These are phyloP conservation scores for Phengaris alcon DNA, from an alignment of 2,888 invertebrate genomes.

Conservation along the genomic window DNA sequence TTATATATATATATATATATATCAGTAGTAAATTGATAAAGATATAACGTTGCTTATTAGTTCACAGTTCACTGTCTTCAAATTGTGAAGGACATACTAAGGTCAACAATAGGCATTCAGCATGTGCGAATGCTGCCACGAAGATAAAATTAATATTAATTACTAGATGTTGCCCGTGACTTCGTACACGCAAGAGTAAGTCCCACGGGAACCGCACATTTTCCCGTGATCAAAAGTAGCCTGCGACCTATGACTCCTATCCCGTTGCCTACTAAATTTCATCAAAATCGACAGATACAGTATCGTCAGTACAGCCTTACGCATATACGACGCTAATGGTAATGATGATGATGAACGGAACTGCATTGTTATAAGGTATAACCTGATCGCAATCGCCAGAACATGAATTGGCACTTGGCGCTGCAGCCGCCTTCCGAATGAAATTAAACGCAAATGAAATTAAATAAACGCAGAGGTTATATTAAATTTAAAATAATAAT, in stretches of 20 bases:
- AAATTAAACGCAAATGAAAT: neutral
- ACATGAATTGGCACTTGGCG: neutral
- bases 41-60: neutral
- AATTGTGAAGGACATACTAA: neutral
- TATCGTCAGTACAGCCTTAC: too few species aligned
- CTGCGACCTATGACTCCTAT: too few species aligned
- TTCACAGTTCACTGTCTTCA: neutral
- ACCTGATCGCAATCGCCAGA: neutral
- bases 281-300: too few species aligned
- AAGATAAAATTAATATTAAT: too few species aligned
- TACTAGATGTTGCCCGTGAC: too few species aligned
- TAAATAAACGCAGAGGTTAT: neutral
- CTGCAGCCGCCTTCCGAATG: neutral
- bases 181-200: too few species aligned
- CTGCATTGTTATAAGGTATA: neutral
- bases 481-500: neutral
- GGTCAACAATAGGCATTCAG: neutral
- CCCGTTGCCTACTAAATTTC: too few species aligned
- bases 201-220: too few species aligned
- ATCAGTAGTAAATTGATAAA: neutral
- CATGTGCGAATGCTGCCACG: too few species aligned
- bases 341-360: neutral
- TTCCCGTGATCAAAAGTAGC: too few species aligned
- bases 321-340: neutral
- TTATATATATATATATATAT: too few species aligned